These are phyloP conservation scores for Heliocidaris erythrogramma DNA, from an alignment of 35 echinoderm and acorn worm genomes.

Conservation along the genomic window DNA sequence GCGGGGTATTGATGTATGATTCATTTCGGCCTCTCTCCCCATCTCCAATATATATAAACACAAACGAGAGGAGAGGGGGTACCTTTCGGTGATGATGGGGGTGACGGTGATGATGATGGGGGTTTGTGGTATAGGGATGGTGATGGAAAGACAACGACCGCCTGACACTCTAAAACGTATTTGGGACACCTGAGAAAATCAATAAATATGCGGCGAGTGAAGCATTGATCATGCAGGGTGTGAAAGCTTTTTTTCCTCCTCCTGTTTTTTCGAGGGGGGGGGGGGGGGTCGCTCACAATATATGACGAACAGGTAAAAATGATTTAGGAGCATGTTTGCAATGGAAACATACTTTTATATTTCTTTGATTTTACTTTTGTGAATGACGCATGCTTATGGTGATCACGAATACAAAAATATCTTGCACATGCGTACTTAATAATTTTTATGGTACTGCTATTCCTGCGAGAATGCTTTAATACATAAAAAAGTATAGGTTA, in stretches of 20 bases:
- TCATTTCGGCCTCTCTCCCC: constrained; percentile 9
- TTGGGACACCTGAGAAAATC: constrained; percentile 44
- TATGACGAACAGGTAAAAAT: neutral
- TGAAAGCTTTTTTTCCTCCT: neutral
- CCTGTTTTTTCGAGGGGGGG: neutral
- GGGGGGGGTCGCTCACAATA: neutral
- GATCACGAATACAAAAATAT: neutral
- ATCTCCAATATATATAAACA: neutral
- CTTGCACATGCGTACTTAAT: too few relatives aligned
- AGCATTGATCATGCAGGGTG: constrained; percentile 8
- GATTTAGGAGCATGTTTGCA: neutral
- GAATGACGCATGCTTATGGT: neutral
- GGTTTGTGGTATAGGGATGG: neutral
- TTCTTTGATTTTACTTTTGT: neutral
- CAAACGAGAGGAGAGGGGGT: neutral
- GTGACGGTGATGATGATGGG: constrained; percentile 32
- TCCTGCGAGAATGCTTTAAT: too few relatives aligned
- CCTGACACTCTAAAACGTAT: constrained; percentile 37
- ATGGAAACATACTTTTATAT: neutral
- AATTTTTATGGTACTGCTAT: too few relatives aligned
- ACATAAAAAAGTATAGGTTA: too few relatives aligned
- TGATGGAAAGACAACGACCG: constrained; percentile 15
- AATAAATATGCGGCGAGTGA: constrained; percentile 38
- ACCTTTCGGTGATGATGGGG: neutral
- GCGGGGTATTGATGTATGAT: constrained; percentile 27